Evolutionary conservation across 2,888 invertebrate genomes (phyloP).

Genomic region (Cerastis leucographa): DNA sequence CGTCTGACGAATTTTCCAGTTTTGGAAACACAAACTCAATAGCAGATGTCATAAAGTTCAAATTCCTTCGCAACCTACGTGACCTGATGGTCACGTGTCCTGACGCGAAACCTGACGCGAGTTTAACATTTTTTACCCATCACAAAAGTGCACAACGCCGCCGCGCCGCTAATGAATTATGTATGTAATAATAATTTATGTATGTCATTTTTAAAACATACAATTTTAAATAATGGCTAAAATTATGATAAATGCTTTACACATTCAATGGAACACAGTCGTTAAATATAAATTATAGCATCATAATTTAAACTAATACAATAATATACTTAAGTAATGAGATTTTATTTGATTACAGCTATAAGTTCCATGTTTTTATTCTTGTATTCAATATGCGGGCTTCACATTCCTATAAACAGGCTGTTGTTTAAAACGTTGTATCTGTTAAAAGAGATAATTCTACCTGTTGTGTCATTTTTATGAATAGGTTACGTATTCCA

Average conservation of each 20-base stretch:
- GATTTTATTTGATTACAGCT: constrained; percentile 28
- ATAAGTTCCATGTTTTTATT: background rate
- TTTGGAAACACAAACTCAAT: too few relatives aligned
- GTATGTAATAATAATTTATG: too few relatives aligned
- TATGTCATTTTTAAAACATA: background rate
- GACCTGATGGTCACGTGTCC: too few relatives aligned
- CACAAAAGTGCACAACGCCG: too few relatives aligned
- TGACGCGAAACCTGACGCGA: too few relatives aligned
- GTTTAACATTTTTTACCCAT: too few relatives aligned
- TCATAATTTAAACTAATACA: background rate
- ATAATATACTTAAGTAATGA: constrained; percentile 19
- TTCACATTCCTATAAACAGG: constrained; percentile 18
- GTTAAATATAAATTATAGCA: constrained; percentile 3
- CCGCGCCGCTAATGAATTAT: too few relatives aligned
- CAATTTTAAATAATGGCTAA: background rate
- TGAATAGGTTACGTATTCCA: background rate
- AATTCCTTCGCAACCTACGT: too few relatives aligned
- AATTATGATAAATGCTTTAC: background rate
- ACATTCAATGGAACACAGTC: background rate
- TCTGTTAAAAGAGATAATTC: background rate
- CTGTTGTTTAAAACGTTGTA: background rate
- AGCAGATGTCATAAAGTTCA: too few relatives aligned
- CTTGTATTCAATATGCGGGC: background rate
- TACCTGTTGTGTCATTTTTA: background rate
- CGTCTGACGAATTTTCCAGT: too few relatives aligned